Evolutionary conservation across 2,113 vertebrate species (phyloP), one percentile per base, ranked within the genome.

Genomic region (Neotoma lepida): DNA sequence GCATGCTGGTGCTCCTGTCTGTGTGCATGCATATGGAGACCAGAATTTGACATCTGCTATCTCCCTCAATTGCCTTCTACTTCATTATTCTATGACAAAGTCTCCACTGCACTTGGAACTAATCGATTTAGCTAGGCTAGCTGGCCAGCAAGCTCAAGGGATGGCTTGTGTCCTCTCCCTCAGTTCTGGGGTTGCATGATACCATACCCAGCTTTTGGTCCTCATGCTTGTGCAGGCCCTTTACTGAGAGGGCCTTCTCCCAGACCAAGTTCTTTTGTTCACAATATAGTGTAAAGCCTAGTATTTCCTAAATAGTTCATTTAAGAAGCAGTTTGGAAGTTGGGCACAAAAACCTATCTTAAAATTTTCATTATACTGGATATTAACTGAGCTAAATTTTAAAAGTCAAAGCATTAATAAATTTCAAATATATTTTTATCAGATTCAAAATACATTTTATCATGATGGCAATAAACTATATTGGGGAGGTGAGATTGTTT

Each of bases 401-500:
- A 30, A 41, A 54, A 87, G n/a, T 33, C n/a, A 85, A 87, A 88
- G 10, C 30, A 93, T 61, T 9, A 89, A 84, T 89, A 77, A 86
- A 63, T 94, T 71, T 76, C 70, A 12, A 93, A 33, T 20, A 81
- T 66, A 14, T 70, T 64, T 33, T 70, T 9, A n/a, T 71, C 76
- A 76, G 78, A 54, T 88, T 35, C 14, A 63, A 44, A 84, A 63
- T 61, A 84, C 80, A 44, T 44, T 41, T 41, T 30, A 63, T 44
- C 80, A 44, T 61, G 73, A 74, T 71, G n/a, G 7, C 58, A 51
- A 18, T 80, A 82, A 88, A 85, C 33, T 82, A 24, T 66, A 73
- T 94, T 82, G 30, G 66, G 39, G 39, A 94, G 26, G 71, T 94
- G 30, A 78, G 6, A 89, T 88, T 87, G 22, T 87, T 93, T 94